Evolutionary conservation across 2,113 vertebrate genomes (phyloP), one percentile per base, ranked within the genome.

Genomic region (Mixornis gularis): DNA sequence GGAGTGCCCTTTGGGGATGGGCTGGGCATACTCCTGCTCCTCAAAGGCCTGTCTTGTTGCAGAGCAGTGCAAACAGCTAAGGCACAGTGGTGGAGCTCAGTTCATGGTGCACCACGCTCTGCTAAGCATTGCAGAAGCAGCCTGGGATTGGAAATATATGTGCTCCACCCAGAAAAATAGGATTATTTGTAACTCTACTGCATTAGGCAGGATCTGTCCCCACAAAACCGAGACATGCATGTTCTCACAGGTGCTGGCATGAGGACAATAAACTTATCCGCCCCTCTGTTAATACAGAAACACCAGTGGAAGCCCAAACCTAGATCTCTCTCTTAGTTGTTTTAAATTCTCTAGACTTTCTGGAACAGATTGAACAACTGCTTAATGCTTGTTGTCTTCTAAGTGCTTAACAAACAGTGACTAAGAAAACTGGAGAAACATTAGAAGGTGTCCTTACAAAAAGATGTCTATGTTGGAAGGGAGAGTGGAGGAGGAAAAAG

Each of bases 51-150:
- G 24, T 36, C 41, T 49, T 52, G 58, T 9, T 13, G 4, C 79
- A 76, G 41, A 52, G 44, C 65, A 83, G 36, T 15, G 68, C 30
- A 58, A 55, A 40, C 34, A 89, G 60, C 38, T 56, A 17, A 34
- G 40, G 51, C 13, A 59, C 4, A 2, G 32, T 12, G 18, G 7
- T 6, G 53, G 49, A 56, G 58, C 41, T 90, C 21, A 29, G 48
- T 5, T 51, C 71, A 20, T 4, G 7, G 26, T 1, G 7, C 22
- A 76, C 10, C 34, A 49, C 0, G 2, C 11, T 64, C 77, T 80
- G 49, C 16, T 29, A 46, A 60, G 32, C 36, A 66, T 17, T 1
- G 3, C 30, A 74, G 43, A 70, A 84, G 27, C 38, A 74, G 41
- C 32, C 41, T 66, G 36, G 12, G 14, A 49, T 10, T 73, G 27